Percentiles rank a stretch among this genome's conserved stretches.
These are phyloP conservation scores for Drosophila erecta DNA, from an alignment of 1,140 invertebrate genomes.

Conservation along the genomic window DNA sequence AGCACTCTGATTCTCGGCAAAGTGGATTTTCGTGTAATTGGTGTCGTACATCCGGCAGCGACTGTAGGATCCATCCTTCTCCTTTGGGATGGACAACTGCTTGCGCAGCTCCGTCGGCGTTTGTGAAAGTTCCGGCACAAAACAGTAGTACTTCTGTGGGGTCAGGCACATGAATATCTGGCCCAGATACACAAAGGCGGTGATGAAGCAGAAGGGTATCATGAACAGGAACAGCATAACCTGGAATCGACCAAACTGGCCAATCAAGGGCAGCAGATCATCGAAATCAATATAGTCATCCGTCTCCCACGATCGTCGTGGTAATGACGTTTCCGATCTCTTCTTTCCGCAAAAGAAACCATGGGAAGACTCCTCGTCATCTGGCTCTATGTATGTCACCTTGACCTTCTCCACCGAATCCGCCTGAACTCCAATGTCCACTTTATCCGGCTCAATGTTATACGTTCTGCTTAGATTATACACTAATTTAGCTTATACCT, in stretches of 20 bases:
- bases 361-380: background rate
- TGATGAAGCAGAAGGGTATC: constrained; percentile 92
- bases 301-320: background rate
- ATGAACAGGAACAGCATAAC: constrained; percentile 92
- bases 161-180: constrained; percentile 93
- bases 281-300: constrained; percentile 89
- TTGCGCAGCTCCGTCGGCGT: constrained; percentile 35
- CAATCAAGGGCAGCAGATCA: constrained; percentile 91
- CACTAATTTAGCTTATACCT: background rate
- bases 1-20: constrained; percentile 83
- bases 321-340: background rate
- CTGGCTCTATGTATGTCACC: background rate
- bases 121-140: constrained; percentile 87
- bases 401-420: background rate
- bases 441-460: background rate
- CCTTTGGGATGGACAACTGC: constrained; percentile 87
- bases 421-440: background rate
- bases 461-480: background rate
- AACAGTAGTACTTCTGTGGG: constrained; percentile 91
- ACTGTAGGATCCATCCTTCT: constrained; percentile 85
- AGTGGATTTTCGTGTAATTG: constrained; percentile 87
- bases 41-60: constrained; percentile 90
- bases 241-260: constrained; percentile 95
- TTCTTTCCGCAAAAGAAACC: background rate
- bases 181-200: constrained; percentile 93